Evolutionary conservation across 2,797 vertebrate genomes (phyloP).

Genomic region (Buceros bicornis): DNA sequence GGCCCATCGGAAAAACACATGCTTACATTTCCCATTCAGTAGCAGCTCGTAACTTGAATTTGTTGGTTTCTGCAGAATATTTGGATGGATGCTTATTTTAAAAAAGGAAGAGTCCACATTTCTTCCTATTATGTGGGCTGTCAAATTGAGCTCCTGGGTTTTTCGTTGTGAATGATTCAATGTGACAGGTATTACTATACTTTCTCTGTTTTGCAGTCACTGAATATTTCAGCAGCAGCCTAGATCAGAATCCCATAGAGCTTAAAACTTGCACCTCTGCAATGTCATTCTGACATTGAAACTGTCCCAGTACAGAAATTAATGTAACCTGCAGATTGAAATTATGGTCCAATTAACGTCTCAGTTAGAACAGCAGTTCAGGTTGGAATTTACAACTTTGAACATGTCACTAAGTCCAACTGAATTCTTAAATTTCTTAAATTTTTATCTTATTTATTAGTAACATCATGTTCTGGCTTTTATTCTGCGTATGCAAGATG

Average conservation of each 20-base stretch:
- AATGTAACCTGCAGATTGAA: neutral
- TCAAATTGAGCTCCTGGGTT: neutral
- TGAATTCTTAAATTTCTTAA: neutral
- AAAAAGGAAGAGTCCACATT: neutral
- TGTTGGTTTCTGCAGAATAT: neutral
- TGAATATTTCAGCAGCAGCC: neutral
- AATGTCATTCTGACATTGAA: neutral
- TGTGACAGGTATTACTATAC: neutral
- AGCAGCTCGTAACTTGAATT: neutral
- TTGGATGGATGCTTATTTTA: neutral
- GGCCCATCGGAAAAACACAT: neutral
- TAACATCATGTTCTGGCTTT: neutral
- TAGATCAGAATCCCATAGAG: neutral
- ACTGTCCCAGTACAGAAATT: neutral
- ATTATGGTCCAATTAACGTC: neutral
- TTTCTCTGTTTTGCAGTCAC: neutral
- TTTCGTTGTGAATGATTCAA: neutral
- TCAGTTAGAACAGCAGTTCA: neutral
- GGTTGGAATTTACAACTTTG: neutral
- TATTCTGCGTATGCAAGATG: fast-evolving
- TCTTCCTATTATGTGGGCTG: neutral
- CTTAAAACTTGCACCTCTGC: neutral
- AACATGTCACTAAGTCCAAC: neutral
- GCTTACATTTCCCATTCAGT: neutral
- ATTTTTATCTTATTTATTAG: neutral